These are phyloP conservation scores for Carettochelys insculpta DNA, from an alignment of 2,113 vertebrate genomes.

Conservation along the genomic window DNA sequence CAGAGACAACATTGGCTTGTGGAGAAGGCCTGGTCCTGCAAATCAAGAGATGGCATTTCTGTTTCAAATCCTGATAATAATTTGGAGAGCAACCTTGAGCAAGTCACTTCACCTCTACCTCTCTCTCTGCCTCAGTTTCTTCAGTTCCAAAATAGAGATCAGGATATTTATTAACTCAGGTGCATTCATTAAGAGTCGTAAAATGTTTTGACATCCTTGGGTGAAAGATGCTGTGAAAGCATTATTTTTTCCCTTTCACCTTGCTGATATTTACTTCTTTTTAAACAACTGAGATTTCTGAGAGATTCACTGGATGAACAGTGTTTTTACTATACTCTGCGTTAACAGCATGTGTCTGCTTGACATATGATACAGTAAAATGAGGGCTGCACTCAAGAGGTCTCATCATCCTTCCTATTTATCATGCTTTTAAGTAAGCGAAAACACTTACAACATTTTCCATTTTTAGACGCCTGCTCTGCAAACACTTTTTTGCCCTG, in stretches of 20 bases:
- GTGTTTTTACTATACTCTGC: not conserved
- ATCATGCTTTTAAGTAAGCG: not conserved
- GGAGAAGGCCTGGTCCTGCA: not conserved
- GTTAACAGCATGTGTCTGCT: not conserved
- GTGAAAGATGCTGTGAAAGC: not conserved
- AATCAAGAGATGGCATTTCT: not conserved
- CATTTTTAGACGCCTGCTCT: not conserved
- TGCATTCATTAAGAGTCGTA: not conserved
- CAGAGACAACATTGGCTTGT: not conserved
- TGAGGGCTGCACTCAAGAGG: fast-evolving
- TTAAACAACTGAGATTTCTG: not conserved
- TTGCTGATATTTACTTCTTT: not conserved
- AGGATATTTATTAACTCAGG: not conserved
- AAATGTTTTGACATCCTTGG: not conserved
- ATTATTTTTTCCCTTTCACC: not conserved
- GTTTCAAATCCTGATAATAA: not conserved
- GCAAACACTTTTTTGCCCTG: not conserved
- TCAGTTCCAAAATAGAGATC: not conserved
- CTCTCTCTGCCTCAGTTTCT: not conserved
- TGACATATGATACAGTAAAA: not conserved
- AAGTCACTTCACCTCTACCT: not conserved
- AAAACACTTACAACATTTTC: not conserved
- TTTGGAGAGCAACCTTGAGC: not conserved
- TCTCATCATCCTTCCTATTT: not conserved
- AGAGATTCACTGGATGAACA: not conserved